Base-by-base conservation (phyloP, 1,140 invertebrate genomes). In the Magallana gigas region DNA sequence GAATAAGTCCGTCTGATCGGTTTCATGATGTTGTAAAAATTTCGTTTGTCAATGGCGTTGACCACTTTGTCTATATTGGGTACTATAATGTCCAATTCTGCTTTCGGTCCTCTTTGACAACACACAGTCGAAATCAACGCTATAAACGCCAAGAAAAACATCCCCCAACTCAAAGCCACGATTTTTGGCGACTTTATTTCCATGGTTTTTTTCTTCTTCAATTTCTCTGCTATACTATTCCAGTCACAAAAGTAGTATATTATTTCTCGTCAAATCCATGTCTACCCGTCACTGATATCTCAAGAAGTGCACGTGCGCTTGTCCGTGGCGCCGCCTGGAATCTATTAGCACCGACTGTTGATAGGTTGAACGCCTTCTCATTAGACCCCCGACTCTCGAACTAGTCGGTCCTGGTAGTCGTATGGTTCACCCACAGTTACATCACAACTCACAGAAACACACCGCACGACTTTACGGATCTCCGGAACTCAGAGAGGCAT, bases 391-490 rank as follows among this genome's bases (percentile, higher is more conserved):
- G 68, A 36, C 68, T 76, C 9, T 11, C 8, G 68, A 76, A 29
- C 12, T 29, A 29, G 23, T 23, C 36, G 36, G 68, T 29, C 23
- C 68, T 76, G 68, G 68, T 76, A 76, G 68, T 48, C 36, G 23
- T 76, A 76, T 12, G 68, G 68, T 29, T 29, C 18, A 76, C 29
- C 18, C 36, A 23, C 68, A 76, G 36, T 76, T 76, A 76, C 68
- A 76, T 76, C 18, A 71, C 18, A 71, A 71, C 29, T 11, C 64
- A 71, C 64, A 71, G 29, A 64, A 76, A 76, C 68, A 29, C 36
- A 76, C 68, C 5, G 60, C 60, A 76, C 2, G 36, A 48, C 36
- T 48, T 48, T 2, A 48, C 36, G 36, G 36, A 48, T 48, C 36
- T 48, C 36, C 5, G 36, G 36, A 48, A 48, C 36, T 48, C 36